Evolutionary conservation across 2,888 invertebrate genomes (phyloP), one percentile per base, ranked within the genome.

Genomic region (Pandemis cinnamomeana): DNA sequence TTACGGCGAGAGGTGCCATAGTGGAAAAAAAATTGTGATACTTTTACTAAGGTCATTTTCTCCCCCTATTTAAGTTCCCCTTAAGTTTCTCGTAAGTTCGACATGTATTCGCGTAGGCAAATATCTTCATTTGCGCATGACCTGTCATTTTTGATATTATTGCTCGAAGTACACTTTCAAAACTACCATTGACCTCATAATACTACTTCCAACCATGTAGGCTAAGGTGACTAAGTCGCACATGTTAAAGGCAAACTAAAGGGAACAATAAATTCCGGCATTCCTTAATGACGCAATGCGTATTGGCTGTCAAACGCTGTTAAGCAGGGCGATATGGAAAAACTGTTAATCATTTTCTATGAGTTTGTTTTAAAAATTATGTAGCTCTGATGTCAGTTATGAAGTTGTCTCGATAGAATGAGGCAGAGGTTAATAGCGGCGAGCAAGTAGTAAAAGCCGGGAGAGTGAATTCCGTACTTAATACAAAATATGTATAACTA

Each of bases 341-440:
- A 42, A n/a, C n/a, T 2, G 44, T 63, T 20, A 44, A 63, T 63
- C 63, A 63, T n/a, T 15, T 44, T 41, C n/a, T 63, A 20, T 44
- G 7, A 44, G 20, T 63, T 44, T 55, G 42, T 36, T 61, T 61
- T 63, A 63, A 63, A 44, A 61, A n/a, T 62, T 13, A 4, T 15
- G 10, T 41, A 62, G 7, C 41, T 7, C 10, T 8, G 1, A 3
- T 60, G 60, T n/a, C 8, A 48, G 11, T 27, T 36, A 8, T 36
- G 36, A 42, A 62, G 42, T 62, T n/a, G 42, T 42, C n/a, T 36
- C n/a, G 62, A 62, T 62, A 62, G 42, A 4, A 13, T 8, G 20
- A 15, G 20, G 6, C 20, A 55, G 7, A n/a, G 55, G 55, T 55
- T 55, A 55, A 55, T 5, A 55, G 8, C 15, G 15, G 55, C 20